These are phyloP conservation scores for Cebidichthys violaceus DNA, from an alignment of 2,113 vertebrate genomes.

Conservation along the genomic window DNA sequence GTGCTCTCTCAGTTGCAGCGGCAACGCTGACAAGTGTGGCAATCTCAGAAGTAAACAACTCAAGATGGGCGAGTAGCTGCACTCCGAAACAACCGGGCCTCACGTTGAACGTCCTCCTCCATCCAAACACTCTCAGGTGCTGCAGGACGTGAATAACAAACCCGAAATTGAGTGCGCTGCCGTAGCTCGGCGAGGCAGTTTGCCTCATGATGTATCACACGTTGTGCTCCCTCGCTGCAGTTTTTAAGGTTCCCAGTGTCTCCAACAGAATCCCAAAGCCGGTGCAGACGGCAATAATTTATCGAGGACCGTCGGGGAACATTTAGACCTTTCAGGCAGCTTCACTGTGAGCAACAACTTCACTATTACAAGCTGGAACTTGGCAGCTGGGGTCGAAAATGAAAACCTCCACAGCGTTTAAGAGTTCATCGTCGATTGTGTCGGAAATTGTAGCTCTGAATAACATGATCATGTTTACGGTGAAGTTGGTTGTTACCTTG, in stretches of 20 bases:
- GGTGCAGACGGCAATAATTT: slow-evolving; percentile 46
- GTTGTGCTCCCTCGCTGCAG: slow-evolving; percentile 27
- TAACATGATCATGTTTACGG: neutral
- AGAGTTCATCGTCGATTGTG: neutral
- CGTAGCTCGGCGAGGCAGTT: slow-evolving; percentile 22
- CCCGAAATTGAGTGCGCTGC: slow-evolving; percentile 26
- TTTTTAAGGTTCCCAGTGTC: slow-evolving; percentile 50
- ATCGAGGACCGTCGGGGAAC: slow-evolving; percentile 41
- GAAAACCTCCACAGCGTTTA: neutral
- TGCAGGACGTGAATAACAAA: slow-evolving; percentile 55
- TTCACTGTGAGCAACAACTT: slow-evolving; percentile 23
- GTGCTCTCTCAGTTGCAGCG: slow-evolving; percentile 24
- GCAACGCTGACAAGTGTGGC: slow-evolving; percentile 32
- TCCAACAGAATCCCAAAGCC: slow-evolving; percentile 43
- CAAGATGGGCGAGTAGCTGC: slow-evolving; percentile 34
- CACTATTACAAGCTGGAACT: slow-evolving; percentile 2
- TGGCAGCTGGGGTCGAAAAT: neutral
- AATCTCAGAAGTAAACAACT: slow-evolving; percentile 42
- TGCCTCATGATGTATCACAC: slow-evolving; percentile 52
- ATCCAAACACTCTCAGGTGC: slow-evolving; percentile 42
- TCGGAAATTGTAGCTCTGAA: neutral
- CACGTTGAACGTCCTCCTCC: slow-evolving; percentile 38
- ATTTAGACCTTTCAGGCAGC: slow-evolving; percentile 51
- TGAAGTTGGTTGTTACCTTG: neutral
- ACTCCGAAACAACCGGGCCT: slow-evolving; percentile 40